A percentile compares a stretch with the other conserved stretches of the same genome.
These are phyloP conservation scores for Tachycineta bicolor DNA, from an alignment of 2,113 vertebrate genomes.

Conservation along the genomic window DNA sequence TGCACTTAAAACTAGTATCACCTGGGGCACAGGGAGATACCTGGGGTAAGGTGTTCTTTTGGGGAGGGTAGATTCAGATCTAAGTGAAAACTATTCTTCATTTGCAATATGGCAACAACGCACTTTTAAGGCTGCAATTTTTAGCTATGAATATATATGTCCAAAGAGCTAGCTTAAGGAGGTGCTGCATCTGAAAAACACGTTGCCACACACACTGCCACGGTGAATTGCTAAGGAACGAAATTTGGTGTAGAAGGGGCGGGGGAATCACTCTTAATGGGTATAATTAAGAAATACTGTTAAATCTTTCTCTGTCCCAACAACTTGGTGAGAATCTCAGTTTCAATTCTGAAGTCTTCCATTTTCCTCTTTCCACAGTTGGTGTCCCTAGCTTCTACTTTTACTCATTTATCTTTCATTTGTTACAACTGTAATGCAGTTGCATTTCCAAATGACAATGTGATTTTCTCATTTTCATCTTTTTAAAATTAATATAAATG, in stretches of 20 bases:
- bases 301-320: conserved; percentile 55
- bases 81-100: conserved; percentile 19
- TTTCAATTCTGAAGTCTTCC: conserved; percentile 81
- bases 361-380: conserved; percentile 70
- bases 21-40: conserved; percentile 44
- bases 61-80: conserved; percentile 30
- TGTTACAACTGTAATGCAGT: conserved; percentile 54
- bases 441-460: conserved; percentile 59
- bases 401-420: conserved; percentile 33
- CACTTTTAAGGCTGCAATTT: conserved; percentile 62
- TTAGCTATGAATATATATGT: conserved; percentile 51
- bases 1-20: conserved; percentile 60
- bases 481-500: conserved; percentile 31
- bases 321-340: conserved; percentile 60
- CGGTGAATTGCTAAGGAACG: conserved; percentile 46
- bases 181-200: conserved; percentile 65
- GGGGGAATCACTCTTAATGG: neutral
- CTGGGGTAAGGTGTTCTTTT: conserved; percentile 34
- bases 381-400: conserved; percentile 58
- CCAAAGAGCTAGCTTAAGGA: conserved; percentile 70
- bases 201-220: conserved; percentile 64
- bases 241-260: neutral
- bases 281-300: conserved; percentile 58
- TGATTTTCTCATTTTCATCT: conserved; percentile 58
- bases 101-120: conserved; percentile 61